Conservation (phyloP, 2,888 invertebrate species). For the Elmis aenea region DNA sequence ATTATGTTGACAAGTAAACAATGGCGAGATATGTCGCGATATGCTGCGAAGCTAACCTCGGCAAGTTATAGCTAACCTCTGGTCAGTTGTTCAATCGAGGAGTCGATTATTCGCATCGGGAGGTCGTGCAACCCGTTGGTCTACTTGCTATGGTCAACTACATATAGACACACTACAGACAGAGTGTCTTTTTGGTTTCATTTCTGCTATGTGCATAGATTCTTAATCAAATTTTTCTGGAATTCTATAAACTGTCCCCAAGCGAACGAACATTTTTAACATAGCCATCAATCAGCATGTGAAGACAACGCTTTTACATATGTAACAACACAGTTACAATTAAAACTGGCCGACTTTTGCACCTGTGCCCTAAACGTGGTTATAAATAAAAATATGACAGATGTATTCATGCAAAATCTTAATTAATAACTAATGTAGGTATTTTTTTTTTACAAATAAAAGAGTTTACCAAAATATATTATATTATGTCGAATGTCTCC, state of each 20-base stretch:
- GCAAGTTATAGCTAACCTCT: conserved; percentile 48
- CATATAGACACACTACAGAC: conserved; percentile 46
- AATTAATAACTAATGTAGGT: too few relatives aligned
- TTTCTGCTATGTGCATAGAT: conserved; percentile 43
- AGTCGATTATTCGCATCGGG: conserved; percentile 12
- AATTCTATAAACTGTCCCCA: conserved; percentile 44
- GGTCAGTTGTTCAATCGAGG: conserved; percentile 34
- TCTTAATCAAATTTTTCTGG: conserved; percentile 48
- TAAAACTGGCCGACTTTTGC: too few relatives aligned
- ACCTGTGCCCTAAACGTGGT: too few relatives aligned
- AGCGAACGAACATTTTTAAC: conserved; percentile 36
- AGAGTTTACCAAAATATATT: too few relatives aligned
- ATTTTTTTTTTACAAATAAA: too few relatives aligned
- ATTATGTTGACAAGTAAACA: conserved; percentile 51
- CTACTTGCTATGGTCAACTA: conserved; percentile 34
- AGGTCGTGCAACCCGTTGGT: conserved; percentile 9
- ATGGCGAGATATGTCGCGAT: conserved; percentile 49
- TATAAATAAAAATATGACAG: too few relatives aligned
- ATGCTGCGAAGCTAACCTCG: conserved; percentile 46
- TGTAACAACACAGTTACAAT: too few relatives aligned
- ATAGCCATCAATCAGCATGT: too few relatives aligned
- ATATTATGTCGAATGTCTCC: too few relatives aligned
- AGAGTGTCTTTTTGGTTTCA: conserved; percentile 42
- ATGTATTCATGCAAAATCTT: too few relatives aligned
- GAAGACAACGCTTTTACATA: too few relatives aligned